These are phyloP conservation scores for Pandemis corylana DNA, from an alignment of 2,888 invertebrate genomes.

Conservation along the genomic window DNA sequence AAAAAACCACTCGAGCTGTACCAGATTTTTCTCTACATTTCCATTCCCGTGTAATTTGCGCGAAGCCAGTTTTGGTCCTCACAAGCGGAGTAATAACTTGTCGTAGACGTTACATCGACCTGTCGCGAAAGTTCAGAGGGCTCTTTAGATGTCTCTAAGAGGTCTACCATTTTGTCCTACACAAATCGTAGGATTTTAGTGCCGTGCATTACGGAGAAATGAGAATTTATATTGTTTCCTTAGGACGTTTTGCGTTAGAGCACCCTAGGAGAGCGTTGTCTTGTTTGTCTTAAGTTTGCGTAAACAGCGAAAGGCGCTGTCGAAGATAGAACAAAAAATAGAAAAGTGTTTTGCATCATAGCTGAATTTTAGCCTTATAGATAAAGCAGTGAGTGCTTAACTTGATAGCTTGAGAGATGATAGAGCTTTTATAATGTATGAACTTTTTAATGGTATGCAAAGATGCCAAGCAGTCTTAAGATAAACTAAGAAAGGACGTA, in stretches of 20 bases:
- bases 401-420: not conserved
- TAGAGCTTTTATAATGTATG: not conserved
- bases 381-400: not conserved
- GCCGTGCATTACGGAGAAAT: not conserved
- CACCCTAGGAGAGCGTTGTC: constrained; percentile 5
- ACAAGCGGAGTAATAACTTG: constrained; percentile 4
- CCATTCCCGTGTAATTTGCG: not conserved
- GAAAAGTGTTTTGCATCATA: not conserved
- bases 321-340: not conserved
- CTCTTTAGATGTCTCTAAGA: constrained; percentile 13
- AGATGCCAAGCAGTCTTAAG: not conserved
- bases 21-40: not conserved
- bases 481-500: not conserved
- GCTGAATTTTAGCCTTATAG: not conserved
- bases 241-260: constrained; percentile 11
- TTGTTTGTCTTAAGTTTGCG: constrained; percentile 3
- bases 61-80: not conserved
- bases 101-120: constrained; percentile 4
- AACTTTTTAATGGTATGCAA: not conserved
- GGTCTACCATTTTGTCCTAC: not conserved
- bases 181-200: not conserved
- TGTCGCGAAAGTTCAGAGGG: constrained; percentile 4
- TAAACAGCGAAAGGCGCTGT: not conserved
- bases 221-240: not conserved
- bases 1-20: not conserved